phyloP scores from a whole-genome alignment of 2,797 vertebrate species.

The Clamator glandarius region DNA sequence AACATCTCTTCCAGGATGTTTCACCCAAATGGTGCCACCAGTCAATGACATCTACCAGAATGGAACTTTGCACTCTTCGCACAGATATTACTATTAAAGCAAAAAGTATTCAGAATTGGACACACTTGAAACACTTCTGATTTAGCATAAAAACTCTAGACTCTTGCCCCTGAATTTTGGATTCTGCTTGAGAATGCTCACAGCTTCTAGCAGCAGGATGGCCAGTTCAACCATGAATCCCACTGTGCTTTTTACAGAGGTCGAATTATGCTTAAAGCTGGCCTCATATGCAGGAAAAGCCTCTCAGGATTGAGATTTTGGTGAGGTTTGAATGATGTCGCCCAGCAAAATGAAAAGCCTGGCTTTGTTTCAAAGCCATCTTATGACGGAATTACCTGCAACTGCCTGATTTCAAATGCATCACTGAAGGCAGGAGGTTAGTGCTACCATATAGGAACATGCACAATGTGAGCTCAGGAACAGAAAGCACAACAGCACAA shows the following conservation, averaged over 20 bases:
- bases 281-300: neutral
- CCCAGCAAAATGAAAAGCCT: neutral
- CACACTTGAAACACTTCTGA: neutral
- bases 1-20: fast-evolving
- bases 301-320: neutral
- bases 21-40: fast-evolving
- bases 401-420: neutral
- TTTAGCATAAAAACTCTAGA: neutral
- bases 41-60: neutral
- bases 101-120: neutral
- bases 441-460: neutral
- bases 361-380: neutral
- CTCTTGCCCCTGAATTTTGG: neutral
- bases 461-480: neutral
- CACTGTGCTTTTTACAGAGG: neutral
- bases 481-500: neutral
- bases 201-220: neutral
- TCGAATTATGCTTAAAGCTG: neutral
- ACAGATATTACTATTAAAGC: neutral
- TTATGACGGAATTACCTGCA: neutral
- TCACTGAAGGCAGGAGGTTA: neutral
- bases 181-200: neutral
- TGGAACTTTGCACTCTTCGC: no score
- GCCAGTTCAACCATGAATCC: neutral
- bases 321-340: neutral